phyloP scores from a whole-genome alignment of 2,888 invertebrate species.

The Trilocha varians region DNA sequence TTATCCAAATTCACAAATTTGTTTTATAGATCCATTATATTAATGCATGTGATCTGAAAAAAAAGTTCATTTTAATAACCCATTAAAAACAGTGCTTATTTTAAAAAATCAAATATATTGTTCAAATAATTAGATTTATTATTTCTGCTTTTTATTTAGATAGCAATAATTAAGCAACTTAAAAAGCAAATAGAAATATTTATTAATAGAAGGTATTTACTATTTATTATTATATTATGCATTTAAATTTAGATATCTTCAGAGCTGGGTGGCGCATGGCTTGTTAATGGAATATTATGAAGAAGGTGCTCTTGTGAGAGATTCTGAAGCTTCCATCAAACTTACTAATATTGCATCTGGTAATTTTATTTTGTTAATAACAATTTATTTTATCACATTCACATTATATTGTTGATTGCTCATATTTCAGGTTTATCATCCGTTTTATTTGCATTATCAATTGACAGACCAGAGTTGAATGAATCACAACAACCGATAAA shows the following conservation, averaged over 20 bases:
- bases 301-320: conserved; percentile 86
- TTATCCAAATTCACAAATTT: too few relatives aligned
- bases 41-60: background rate
- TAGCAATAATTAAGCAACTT: too few relatives aligned
- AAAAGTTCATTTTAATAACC: background rate
- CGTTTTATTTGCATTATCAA: conserved; percentile 92
- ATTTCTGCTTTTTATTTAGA: too few relatives aligned
- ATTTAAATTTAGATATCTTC: conserved; percentile 72
- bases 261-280: conserved; percentile 80
- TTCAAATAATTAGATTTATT: too few relatives aligned
- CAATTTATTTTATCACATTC: conserved; percentile 9
- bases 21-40: background rate
- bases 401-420: conserved; percentile 11
- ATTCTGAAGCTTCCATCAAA: conserved; percentile 83
- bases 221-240: background rate
- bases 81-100: too few relatives aligned
- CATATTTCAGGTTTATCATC: conserved; percentile 82
- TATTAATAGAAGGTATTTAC: background rate
- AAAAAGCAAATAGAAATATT: too few relatives aligned
- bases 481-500: conserved; percentile 66
- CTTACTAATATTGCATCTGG: conserved; percentile 91
- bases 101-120: background rate
- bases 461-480: conserved; percentile 89
- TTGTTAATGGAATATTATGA: conserved; percentile 84
- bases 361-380: conserved; percentile 33